Base-by-base conservation (phyloP, 2,888 invertebrate genomes). In the Drosophila prolongata region DNA sequence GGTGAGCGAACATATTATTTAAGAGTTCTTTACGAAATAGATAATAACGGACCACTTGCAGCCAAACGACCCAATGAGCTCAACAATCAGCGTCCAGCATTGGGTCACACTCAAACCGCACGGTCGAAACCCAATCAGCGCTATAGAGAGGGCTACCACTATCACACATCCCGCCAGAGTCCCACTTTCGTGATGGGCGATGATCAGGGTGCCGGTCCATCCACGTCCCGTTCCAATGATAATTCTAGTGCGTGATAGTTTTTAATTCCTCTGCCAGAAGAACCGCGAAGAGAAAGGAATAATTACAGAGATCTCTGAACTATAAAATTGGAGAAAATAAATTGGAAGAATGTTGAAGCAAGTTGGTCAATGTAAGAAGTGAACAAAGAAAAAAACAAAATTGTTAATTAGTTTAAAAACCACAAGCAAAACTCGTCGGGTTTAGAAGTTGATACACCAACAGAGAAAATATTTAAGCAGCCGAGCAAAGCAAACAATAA, bases 81-180 rank as follows among this genome's bases (percentile, higher is more conserved):
- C 77, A 91, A 92, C 88, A 92, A 91, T 83, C 92, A 92, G 91
- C 90, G 91, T 89, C 91, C 92, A 90, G 92, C 92, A 86, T 90
- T 92, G 89, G 92, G 92, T 90, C 91, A 92, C 81, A 91, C 91
- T 90, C 91, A 91, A 90, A 90, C 91, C 87, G 90, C 91, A 80
- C 90, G 91, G 87, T 87, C 81, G 40, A 92, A 91, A 90, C 87
- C 92, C 87, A 92, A 92, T 90, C 91, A 91, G 78, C 92, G 92
- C 80, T 92, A 92, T 82, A 92, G 92, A 87, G 92, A 92, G 90
- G 92, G 92, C 85, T 92, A 92, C 89, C 92, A 92, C 90, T 92
- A 92, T 90, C 92, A 92, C 81, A 94, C 94, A 89, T 94, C 94
- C 87, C 93, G 93, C 92, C 93, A 93, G 90, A 93, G 93, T 90